phyloP scores from a whole-genome alignment of 2,113 vertebrate genomes.

The Butastur rufipennis region DNA sequence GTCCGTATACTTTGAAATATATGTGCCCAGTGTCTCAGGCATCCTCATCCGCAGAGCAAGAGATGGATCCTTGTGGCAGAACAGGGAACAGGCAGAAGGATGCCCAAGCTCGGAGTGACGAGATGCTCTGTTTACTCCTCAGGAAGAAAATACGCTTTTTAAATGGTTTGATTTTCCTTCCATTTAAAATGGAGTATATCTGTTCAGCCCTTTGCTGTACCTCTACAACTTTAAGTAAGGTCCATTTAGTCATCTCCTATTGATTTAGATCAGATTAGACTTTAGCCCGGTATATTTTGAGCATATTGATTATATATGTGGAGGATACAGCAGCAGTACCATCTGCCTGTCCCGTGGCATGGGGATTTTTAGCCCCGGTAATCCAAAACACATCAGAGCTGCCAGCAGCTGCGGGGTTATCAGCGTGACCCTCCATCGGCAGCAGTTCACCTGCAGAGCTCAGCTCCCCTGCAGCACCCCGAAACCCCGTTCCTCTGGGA shows the following conservation, averaged over 20 bases:
- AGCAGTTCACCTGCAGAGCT: background rate
- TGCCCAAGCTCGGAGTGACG: background rate
- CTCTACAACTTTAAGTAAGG: background rate
- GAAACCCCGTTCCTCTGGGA: background rate
- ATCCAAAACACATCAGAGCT: background rate
- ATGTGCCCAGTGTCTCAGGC: background rate
- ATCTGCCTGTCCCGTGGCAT: background rate
- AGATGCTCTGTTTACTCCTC: background rate
- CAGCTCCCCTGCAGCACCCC: background rate
- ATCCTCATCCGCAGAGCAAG: fast-evolving
- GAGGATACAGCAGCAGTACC: background rate
- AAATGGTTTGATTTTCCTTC: constrained; percentile 34
- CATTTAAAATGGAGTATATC: background rate
- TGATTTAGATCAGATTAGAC: background rate
- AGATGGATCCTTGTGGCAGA: background rate
- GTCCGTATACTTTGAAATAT: constrained; percentile 12
- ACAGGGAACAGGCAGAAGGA: background rate
- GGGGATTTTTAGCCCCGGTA: background rate
- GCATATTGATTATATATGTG: constrained; percentile 1
- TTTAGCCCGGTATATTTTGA: background rate
- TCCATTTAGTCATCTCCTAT: background rate
- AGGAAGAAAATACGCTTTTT: background rate
- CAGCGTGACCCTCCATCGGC: background rate
- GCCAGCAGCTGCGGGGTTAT: background rate
- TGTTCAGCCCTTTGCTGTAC: background rate